A percentile compares a stretch with the other conserved stretches of the same genome.
Evolutionary conservation across 2,797 vertebrate genomes (phyloP).

Genomic region (Todus mexicanus): DNA sequence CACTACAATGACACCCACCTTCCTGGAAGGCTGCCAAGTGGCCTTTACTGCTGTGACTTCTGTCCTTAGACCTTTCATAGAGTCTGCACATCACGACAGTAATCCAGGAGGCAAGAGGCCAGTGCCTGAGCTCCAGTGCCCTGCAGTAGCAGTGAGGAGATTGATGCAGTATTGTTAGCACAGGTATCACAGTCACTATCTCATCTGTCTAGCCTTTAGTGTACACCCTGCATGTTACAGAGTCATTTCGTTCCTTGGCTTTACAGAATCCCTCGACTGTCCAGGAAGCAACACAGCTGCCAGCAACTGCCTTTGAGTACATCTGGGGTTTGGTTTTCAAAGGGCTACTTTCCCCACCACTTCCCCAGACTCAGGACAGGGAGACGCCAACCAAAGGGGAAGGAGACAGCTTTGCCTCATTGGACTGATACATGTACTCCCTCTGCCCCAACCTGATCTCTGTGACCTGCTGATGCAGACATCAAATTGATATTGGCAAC

Average conservation of each 20-base stretch:
- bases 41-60: not conserved
- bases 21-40: not conserved
- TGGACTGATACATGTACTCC: conserved; percentile 3
- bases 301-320: not conserved
- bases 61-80: not conserved
- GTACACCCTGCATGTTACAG: not conserved
- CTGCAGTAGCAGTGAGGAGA: not conserved
- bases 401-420: not conserved
- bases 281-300: not conserved
- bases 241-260: not conserved
- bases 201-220: not conserved
- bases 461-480: conserved; percentile 36
- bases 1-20: not conserved
- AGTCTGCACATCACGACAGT: not conserved
- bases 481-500: conserved; percentile 11
- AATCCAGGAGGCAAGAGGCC: not conserved
- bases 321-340: not conserved
- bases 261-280: not conserved
- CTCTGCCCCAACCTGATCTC: conserved; percentile 5
- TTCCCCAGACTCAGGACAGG: not conserved
- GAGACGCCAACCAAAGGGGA: not conserved
- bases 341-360: not conserved
- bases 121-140: not conserved
- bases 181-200: not conserved
- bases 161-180: not conserved